These are phyloP conservation scores for Phocoena sinus DNA, from an alignment of 2,113 vertebrate genomes.

Conservation along the genomic window DNA sequence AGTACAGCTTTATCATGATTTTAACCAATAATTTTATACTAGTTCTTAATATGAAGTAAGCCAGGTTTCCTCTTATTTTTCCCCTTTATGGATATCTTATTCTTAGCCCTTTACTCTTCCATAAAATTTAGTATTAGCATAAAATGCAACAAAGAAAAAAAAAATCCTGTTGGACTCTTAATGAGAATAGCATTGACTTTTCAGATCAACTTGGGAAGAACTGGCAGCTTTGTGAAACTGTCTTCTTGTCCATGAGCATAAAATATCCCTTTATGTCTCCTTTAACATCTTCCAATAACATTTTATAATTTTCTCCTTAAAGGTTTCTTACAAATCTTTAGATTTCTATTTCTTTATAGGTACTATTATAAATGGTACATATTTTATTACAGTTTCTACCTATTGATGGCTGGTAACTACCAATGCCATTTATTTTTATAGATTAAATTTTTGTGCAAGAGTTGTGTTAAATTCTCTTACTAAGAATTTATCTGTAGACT, in stretches of 20 bases:
- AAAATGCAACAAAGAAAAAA: neutral
- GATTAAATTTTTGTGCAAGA: slow-evolving; percentile 24
- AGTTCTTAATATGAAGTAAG: neutral
- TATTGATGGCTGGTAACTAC: neutral
- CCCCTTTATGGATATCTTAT: neutral
- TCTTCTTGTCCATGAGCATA: neutral
- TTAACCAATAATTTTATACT: neutral
- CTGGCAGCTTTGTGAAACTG: neutral
- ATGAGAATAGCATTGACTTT: neutral
- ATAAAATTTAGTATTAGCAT: neutral
- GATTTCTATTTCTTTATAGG: slow-evolving; percentile 21
- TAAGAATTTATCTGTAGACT: slow-evolving; percentile 26
- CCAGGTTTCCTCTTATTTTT: neutral
- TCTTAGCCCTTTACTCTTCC: neutral
- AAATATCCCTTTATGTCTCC: slow-evolving; percentile 11
- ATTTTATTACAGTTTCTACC: neutral
- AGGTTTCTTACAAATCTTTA: slow-evolving; percentile 7
- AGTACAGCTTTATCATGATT: neutral
- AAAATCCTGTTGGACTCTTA: neutral
- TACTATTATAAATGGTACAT: slow-evolving; percentile 4
- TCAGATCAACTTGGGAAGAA: neutral
- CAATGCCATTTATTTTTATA: slow-evolving; percentile 40
- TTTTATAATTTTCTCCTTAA: slow-evolving; percentile 38
- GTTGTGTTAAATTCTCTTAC: slow-evolving; percentile 2
- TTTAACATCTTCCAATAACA: slow-evolving; percentile 38